A percentile compares a stretch with the other conserved stretches of the same genome.
Evolutionary conservation across 92 coral and sea anemone genomes (phyloP).

Genomic region (Isaurus tuberculatus): DNA sequence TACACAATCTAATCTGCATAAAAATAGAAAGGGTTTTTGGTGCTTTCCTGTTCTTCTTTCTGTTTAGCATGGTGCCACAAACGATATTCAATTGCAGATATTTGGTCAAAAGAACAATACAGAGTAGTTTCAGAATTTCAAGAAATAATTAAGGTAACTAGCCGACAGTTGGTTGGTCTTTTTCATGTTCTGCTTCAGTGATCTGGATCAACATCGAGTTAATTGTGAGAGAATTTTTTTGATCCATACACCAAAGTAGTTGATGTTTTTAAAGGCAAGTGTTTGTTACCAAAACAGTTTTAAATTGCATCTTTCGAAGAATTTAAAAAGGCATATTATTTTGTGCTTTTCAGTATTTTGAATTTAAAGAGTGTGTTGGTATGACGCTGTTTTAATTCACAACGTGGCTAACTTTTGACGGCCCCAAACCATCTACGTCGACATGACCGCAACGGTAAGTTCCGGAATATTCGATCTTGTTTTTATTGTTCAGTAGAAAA

Average conservation of each 20-base stretch:
- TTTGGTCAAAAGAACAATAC: neutral
- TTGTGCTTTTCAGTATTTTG: constrained; percentile 12
- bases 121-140: neutral
- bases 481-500: neutral
- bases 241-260: neutral
- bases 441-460: constrained; percentile 74
- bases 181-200: constrained; percentile 11
- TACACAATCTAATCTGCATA: constrained; percentile 27
- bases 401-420: constrained; percentile 29
- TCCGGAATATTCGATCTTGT: constrained; percentile 28
- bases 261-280: neutral
- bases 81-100: neutral
- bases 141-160: neutral
- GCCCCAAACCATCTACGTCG: constrained; percentile 33
- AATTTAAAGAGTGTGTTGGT: neutral
- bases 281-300: neutral
- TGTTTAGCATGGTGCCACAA: neutral
- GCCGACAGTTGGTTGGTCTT: neutral
- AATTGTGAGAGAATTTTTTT: constrained; percentile 7
- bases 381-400: neutral
- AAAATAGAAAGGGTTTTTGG: constrained; percentile 33
- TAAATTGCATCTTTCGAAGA: neutral
- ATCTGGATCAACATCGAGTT: constrained; percentile 24
- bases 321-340: neutral
- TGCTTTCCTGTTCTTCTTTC: constrained; percentile 21